Base-by-base conservation (phyloP, 2,888 invertebrate species). In the Cerastoderma edule region DNA sequence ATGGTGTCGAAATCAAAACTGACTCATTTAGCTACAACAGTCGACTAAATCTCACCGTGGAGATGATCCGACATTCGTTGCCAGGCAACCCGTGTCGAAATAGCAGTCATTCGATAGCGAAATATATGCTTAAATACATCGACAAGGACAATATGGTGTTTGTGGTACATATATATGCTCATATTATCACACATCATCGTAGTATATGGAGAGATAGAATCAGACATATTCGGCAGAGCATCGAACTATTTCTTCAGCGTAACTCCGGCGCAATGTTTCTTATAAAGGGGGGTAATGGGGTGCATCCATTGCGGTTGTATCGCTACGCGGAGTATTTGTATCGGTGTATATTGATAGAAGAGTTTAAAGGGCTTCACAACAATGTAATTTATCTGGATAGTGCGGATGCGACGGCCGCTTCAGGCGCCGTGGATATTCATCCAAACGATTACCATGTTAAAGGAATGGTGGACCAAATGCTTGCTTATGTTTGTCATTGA, bases 271-370 rank as follows among this genome's bases (percentile, higher is more conserved):
- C 33, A 2, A 35, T 10, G 8, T 13, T 60, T 8, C 39, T 33
- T 24, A 19, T 60, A 10, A 60, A 60, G n/a, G 60, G 60, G 19
- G 24, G 24, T 19, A 35, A 60, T 24, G 39, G 39, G n/a, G 35
- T 39, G 24, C 0, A 35, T 24, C 24, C 10, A 8, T 10, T 13
- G 0, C 24, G 19, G 22, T 35, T 39, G 8, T 10, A 39, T 22
- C 39, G 39, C n/a, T 60, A 60, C 27, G 35, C 27, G n/a, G 60
- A 39, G 16, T 60, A 60, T 39, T 35, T 60, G n/a, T 60, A 60
- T 13, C 35, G 60, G 24, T 22, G 22, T 19, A 60, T 60, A 24
- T 39, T 39, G 60, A 10, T 60, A 39, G 60, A 60, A 22, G 16
- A 27, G 27, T 60, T 60, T 27, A n/a, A 60, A n/a, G 60, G 60